Evolutionary conservation across 2,888 invertebrate genomes (phyloP), one percentile per base, ranked within the genome.

Genomic region (Athetis lepigone): DNA sequence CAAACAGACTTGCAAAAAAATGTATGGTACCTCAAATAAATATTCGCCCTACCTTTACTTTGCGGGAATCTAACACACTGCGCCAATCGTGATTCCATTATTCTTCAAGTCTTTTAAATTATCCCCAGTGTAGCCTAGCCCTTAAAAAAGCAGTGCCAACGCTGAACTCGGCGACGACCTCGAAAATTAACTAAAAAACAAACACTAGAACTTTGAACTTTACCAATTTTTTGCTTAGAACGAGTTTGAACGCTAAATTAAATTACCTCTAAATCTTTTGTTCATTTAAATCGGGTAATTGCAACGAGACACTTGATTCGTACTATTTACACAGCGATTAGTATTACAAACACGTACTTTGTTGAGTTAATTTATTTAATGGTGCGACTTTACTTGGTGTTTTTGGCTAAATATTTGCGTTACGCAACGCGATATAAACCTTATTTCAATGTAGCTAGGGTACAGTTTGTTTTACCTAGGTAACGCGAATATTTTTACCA

Each of bases 201-300:
- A 88, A 88, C 84, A 85, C 81, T 85, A 80, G 76, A 85, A 82
- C 86, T 88, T 86, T 91, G 89, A 91, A 90, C 90, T 91, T 89
- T 87, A 87, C 70, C 83, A 71, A 81, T 83, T 90, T 91, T 90
- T 90, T 89, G 83, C 80, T 65, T 45, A 55, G 61, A 86, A 85
- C 86, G 84, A 81, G 86, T 87, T 87, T 60, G 65, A 68, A 77
- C 74, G 80, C 75, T 75, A 86, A 85, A 86, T 88, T 85, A 85
- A 86, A 85, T 87, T 84, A 85, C 79, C 79, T 76, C 69, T 62
- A 80, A 73, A 70, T 62, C 75, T 77, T 83, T 87, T 84, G 83
- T 84, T 75, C 77, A 80, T 85, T 83, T 79, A 75, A 75, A 75
- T 64, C 51, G 37, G 61, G 55, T 43, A 50, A 73, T 66, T 73